phyloP scores from a whole-genome alignment of 1,140 invertebrate species.

The Chrysoperla carnea region DNA sequence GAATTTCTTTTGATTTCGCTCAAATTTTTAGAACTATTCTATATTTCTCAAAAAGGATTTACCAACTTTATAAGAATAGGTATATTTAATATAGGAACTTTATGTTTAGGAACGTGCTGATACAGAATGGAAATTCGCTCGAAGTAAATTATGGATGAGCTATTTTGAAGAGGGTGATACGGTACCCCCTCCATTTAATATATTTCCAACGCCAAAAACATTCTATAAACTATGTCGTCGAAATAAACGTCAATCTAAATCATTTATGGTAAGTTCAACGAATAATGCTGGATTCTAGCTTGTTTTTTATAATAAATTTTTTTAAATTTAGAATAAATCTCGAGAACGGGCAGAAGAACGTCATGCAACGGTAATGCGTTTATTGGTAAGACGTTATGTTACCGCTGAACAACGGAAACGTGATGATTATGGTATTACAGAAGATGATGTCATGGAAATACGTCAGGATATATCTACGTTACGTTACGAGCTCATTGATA shows the following conservation, averaged over 20 bases:
- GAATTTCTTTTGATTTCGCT: no score
- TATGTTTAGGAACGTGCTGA: conserved; percentile 60
- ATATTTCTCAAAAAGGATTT: no score
- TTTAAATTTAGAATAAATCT: conserved; percentile 39
- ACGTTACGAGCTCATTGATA: conserved; percentile 75
- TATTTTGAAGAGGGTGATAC: conserved; percentile 78
- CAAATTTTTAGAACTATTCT: no score
- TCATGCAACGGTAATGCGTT: conserved; percentile 59
- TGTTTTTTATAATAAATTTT: background rate
- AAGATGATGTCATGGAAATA: conserved; percentile 93
- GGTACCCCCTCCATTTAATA: conserved; percentile 75
- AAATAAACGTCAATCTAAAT: conserved; percentile 30
- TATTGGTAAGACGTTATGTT: conserved; percentile 64
- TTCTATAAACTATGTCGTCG: conserved; percentile 31
- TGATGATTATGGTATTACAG: conserved; percentile 74
- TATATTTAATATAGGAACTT: no score
- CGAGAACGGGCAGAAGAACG: conserved; percentile 44
- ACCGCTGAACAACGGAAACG: conserved; percentile 65
- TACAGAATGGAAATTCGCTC: conserved; percentile 82
- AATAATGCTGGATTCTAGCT: background rate
- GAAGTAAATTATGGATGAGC: conserved; percentile 81
- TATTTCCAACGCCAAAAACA: conserved; percentile 58
- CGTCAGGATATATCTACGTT: conserved; percentile 82
- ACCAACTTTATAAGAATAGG: no score
- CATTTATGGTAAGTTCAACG: conserved; percentile 36